Conservation (phyloP, 2,113 vertebrate genomes). For the Terrapene triunguis region DNA sequence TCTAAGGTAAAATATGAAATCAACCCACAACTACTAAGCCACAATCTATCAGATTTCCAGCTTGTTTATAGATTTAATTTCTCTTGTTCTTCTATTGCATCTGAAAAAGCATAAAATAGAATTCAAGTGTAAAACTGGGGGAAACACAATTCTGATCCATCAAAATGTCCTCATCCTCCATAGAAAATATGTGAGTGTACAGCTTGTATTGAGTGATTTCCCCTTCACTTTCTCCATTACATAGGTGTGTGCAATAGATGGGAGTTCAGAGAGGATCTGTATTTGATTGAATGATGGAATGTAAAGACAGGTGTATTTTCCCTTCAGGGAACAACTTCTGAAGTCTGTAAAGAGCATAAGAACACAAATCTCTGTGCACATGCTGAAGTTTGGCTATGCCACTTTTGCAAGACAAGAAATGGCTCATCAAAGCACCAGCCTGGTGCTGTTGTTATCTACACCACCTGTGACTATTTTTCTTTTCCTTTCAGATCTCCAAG, state of each 20-base stretch:
- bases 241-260: neutral
- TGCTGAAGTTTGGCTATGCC: neutral
- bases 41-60: neutral
- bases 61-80: neutral
- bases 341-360: neutral
- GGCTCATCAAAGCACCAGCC: neutral
- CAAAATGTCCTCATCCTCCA: neutral
- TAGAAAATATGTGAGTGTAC: neutral
- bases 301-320: neutral
- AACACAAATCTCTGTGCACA: neutral
- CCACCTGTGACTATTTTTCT: neutral
- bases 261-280: neutral
- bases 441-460: neutral
- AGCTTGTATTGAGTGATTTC: neutral
- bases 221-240: neutral
- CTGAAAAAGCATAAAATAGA: neutral
- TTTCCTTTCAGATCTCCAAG: neutral
- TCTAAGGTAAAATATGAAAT: neutral
- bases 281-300: neutral
- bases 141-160: neutral
- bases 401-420: neutral
- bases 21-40: neutral
- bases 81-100: fast-evolving
- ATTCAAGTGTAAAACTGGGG: neutral
- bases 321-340: neutral